Evolutionary conservation across 2,888 invertebrate genomes (phyloP).

Genomic region (Steromphala cineraria): DNA sequence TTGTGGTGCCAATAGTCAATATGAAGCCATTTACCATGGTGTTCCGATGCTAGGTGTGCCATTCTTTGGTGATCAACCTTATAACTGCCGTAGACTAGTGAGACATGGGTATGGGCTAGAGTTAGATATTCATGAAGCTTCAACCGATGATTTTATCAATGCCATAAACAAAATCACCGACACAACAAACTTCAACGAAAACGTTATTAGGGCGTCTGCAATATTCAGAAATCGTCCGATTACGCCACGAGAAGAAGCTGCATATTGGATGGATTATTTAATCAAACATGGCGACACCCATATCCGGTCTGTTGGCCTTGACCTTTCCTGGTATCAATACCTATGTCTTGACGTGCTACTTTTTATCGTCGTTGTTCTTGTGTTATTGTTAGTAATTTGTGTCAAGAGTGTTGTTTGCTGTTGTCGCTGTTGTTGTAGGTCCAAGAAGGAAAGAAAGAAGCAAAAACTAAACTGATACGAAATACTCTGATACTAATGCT

Average conservation of each 20-base stretch:
- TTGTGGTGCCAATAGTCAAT: background rate
- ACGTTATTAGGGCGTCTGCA: background rate
- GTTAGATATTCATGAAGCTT: background rate
- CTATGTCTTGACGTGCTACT: slow-evolving; percentile 7
- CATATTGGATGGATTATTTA: slow-evolving; percentile 24
- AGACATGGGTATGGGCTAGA: background rate
- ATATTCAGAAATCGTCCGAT: background rate
- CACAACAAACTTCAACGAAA: background rate
- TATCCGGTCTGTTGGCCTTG: slow-evolving; percentile 10
- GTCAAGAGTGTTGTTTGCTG: too few species aligned
- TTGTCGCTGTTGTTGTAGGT: too few species aligned
- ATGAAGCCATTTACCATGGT: background rate
- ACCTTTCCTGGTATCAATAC: slow-evolving; percentile 18
- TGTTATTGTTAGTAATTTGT: background rate
- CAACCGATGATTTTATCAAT: background rate
- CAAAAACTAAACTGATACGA: too few species aligned
- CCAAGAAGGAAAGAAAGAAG: too few species aligned
- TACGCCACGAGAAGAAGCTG: background rate
- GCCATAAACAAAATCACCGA: background rate
- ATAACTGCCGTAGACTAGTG: background rate
- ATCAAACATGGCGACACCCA: slow-evolving; percentile 23
- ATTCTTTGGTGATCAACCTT: background rate
- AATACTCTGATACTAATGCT: too few species aligned
- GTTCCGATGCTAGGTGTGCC: background rate
- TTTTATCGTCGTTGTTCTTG: background rate